A percentile compares a stretch with the other conserved stretches of the same genome.
Evolutionary conservation across 2,797 vertebrate genomes (phyloP).

Genomic region (Pteropus rufus): DNA sequence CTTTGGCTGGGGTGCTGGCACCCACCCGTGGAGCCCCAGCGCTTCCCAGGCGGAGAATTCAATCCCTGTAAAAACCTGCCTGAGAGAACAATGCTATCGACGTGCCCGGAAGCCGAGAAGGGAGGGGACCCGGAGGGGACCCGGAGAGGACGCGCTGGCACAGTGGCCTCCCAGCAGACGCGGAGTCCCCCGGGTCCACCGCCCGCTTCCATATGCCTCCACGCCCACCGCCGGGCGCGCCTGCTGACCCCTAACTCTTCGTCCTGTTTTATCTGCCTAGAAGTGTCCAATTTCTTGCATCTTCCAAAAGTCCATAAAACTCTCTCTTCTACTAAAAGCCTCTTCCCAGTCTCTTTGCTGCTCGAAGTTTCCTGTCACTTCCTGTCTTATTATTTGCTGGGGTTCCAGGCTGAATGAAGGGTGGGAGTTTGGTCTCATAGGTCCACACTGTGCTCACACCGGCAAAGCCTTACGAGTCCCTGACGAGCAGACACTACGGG

Average conservation of each 20-base stretch:
- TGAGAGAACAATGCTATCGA: not conserved
- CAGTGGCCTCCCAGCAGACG: not conserved
- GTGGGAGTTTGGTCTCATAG: not conserved
- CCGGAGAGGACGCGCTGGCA: not conserved
- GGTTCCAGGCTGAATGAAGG: not conserved
- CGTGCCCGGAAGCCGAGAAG: not conserved
- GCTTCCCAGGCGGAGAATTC: not conserved
- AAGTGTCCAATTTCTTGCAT: not conserved
- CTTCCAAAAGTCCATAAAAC: not conserved
- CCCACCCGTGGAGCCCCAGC: not conserved
- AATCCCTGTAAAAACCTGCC: not conserved
- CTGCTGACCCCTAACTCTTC: not conserved
- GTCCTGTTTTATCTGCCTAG: not conserved
- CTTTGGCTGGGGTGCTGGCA: not conserved
- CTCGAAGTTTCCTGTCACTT: not conserved
- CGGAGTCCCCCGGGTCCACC: not conserved
- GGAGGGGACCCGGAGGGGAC: not conserved
- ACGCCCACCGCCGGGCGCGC: not conserved
- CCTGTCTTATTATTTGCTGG: not conserved
- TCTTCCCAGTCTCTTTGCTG: not conserved
- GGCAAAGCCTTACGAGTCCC: not conserved
- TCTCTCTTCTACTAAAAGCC: not conserved
- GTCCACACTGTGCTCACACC: not conserved
- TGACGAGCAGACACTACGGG: not conserved
- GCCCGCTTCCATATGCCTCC: too few species aligned